These are phyloP conservation scores for Zootermopsis nevadensis DNA, from an alignment of 2,888 invertebrate species.

Conservation along the genomic window DNA sequence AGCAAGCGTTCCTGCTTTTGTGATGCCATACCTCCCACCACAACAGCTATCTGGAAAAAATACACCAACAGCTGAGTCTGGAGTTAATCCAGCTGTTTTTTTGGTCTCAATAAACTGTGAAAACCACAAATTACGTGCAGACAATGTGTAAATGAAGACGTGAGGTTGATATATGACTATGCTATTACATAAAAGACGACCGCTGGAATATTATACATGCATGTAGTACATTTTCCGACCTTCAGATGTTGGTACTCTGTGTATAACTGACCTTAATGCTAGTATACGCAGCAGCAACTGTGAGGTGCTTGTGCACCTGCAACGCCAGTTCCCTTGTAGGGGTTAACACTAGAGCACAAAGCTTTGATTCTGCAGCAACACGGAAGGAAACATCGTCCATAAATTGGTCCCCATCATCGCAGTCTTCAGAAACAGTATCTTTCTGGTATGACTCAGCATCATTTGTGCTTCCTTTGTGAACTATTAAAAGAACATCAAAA, in stretches of 20 bases:
- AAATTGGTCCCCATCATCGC: conserved; percentile 67
- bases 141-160: too few species aligned
- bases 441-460: background rate
- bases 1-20: conserved; percentile 94
- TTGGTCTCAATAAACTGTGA: too few species aligned
- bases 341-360: conserved; percentile 89
- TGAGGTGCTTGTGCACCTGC: conserved; percentile 90
- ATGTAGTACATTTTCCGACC: too few species aligned
- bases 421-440: conserved; percentile 56
- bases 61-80: conserved; percentile 53
- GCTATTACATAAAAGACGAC: too few species aligned
- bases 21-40: conserved; percentile 94
- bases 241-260: too few species aligned
- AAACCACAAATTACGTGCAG: too few species aligned
- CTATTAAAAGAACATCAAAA: background rate
- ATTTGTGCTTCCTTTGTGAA: background rate
- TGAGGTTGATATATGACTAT: too few species aligned
- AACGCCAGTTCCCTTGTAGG: conserved; percentile 97
- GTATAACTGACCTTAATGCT: conserved; percentile 67
- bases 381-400: conserved; percentile 63
- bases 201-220: too few species aligned
- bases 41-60: conserved; percentile 72
- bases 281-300: conserved; percentile 82
- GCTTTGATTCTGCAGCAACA: conserved; percentile 63
- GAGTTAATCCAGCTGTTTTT: too few species aligned